Base-by-base conservation (phyloP, 2,797 vertebrate species). In the Pteropus rufus region DNA sequence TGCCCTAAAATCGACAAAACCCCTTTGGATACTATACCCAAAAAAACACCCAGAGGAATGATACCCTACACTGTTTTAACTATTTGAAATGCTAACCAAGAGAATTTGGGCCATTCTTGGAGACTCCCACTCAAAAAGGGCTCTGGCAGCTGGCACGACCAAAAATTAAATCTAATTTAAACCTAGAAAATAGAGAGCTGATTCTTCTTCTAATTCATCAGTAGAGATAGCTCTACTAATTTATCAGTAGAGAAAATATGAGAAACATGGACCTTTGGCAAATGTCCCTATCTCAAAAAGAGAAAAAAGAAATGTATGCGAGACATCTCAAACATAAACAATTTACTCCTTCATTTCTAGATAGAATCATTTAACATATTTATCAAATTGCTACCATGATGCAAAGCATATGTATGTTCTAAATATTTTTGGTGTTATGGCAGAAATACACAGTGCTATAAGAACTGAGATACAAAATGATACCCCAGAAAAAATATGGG, bases 91-190 rank as follows among this genome's bases (percentile, higher is more conserved):
- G 70, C 34, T 54, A 95, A 80, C 52, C 49, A 89, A 82, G 24
- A 92, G n/a, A 96, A 92, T 83, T 2, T 64, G 69, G 65, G 44
- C 36, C 56, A 89, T 73, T 89, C 62, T 91, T 49, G 14, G 41
- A 79, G 80, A 80, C 12, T 77, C 26, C 84, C 79, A 91, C 70
- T 85, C 65, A 75, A 64, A 85, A 92, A 84, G 41, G 31, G 31
- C 18, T 65, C 80, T 9, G n/a, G 67, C 44, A 89, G 39, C 52
- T 91, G 91, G 49, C 16, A 67, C 52, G 69, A 89, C 36, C 39
- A 93, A 86, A 94, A 92, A 88, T 79, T 77, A 93, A 82, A 79
- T 87, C 87, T 91, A 94, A 94, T 84, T 90, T 89, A 95, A 91
- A 91, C 56, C 26, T 26, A 72, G 65, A 91, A 94, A 87, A 79